Base-by-base conservation (phyloP, 2,113 vertebrate genomes). In the Cyphomyrus plagiostoma region DNA sequence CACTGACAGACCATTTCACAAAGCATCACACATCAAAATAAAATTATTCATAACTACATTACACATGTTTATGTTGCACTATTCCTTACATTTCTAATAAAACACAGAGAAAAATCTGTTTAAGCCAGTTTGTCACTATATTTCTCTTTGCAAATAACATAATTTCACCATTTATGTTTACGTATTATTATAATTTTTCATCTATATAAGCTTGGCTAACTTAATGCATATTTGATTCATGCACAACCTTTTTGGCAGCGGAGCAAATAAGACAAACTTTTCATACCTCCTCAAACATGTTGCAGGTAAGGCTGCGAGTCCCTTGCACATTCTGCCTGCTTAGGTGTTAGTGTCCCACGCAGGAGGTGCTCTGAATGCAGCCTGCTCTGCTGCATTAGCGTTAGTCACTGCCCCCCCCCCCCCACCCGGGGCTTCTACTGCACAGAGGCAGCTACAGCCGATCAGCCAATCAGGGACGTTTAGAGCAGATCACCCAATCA, bases 281-380 rank as follows among this genome's bases (percentile, higher is more conserved):
- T 86, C 96, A 95, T 97, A 99, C 98, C 98, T 98, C 96, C 96
- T 97, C 91, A 99, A 92, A 95, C 98, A 99, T 91, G 98, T 97
- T 48, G 97, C 97, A 39, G 98, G 97, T 70, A 98, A 96, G 0
- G 97, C 97, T 53, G 97, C 97, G 0, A 99, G 97, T 93, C 98
- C 98, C 93, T 97, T 98, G 93, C 98, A 99, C 98, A 99, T 99
- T 93, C 92, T 95, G 77, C 35, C 49, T n/a, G 88, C 39, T 52
- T 93, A 0, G 70, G 46, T 90, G 89, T 62, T 4, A 89, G 89
- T 66, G 10, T 94, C 91, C 52, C 91, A 93, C 48, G 87, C 70
- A 89, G 50, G 88, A 56, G 90, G n/a, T 88, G 23, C 83, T 88
- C 46, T n/a, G 77, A 50, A 62, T 26, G 53, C 39, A 21, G 77